Conservation (phyloP, 1,140 invertebrate genomes). For the Tetraneura akinire region DNA sequence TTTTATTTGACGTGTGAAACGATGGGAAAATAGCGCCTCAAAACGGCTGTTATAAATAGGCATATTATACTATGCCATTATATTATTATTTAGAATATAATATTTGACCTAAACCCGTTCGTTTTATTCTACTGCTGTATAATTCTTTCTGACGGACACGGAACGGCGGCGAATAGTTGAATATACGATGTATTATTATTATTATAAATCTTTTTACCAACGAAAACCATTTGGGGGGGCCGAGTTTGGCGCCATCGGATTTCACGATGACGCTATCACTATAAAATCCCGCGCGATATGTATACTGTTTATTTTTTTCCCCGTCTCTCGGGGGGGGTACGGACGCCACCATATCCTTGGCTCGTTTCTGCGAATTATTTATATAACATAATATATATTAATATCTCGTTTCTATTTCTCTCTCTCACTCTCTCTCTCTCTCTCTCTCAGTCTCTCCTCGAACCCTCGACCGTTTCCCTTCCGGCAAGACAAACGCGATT, state of each 20-base stretch:
- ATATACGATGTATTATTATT: no score
- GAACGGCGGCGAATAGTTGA: not conserved
- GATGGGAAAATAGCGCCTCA: no score
- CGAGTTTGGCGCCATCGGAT: slow-evolving; percentile 20
- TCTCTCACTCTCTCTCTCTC: not conserved
- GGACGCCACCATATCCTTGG: not conserved
- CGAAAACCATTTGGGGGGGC: not conserved
- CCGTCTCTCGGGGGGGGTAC: not conserved
- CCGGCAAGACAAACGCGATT: not conserved
- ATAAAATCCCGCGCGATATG: not conserved
- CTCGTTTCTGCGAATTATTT: not conserved
- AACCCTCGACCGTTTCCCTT: no score
- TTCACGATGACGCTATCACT: not conserved
- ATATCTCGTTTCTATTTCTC: not conserved
- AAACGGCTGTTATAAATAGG: no score
- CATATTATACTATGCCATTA: no score
- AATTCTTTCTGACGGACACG: not conserved
- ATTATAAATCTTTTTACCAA: not conserved
- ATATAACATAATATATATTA: not conserved
- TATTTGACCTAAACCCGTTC: no score
- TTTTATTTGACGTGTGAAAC: no score
- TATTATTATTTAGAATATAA: no score
- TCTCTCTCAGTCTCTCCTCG: not conserved
- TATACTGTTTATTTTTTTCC: not conserved
- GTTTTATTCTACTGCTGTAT: no score